Conservation (phyloP, 1,140 invertebrate genomes). For the Sitodiplosis mosellana region DNA sequence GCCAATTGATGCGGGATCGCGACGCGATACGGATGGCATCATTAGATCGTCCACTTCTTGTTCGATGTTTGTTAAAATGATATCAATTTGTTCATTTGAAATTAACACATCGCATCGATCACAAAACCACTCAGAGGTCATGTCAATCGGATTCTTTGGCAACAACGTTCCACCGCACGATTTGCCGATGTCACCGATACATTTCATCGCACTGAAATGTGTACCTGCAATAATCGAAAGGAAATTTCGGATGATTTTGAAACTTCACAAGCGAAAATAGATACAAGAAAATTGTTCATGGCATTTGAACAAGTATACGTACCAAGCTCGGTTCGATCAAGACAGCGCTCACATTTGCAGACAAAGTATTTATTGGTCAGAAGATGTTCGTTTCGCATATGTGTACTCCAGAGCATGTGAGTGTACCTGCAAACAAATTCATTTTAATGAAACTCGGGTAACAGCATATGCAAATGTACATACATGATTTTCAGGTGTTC, state of each 20-base stretch:
- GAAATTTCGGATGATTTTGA: too few relatives aligned
- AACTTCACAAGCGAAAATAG: too few relatives aligned
- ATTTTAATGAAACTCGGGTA: too few relatives aligned
- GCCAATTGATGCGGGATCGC: constrained; percentile 26
- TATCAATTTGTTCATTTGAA: constrained; percentile 29
- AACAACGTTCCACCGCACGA: constrained; percentile 44
- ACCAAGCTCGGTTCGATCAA: constrained; percentile 56
- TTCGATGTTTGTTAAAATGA: constrained; percentile 43
- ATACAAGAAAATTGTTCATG: too few relatives aligned
- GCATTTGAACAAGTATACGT: too few relatives aligned
- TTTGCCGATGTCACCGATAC: constrained; percentile 33
- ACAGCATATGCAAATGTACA: too few relatives aligned
- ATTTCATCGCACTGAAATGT: constrained; percentile 52
- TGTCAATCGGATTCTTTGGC: constrained; percentile 43
- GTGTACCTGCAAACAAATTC: too few relatives aligned
- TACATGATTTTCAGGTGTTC: constrained; percentile 63
- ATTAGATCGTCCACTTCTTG: constrained; percentile 51
- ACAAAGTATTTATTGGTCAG: constrained; percentile 62
- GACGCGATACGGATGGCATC: constrained; percentile 25
- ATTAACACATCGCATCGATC: constrained; percentile 41
- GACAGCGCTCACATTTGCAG: constrained; percentile 52
- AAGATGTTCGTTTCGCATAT: constrained; percentile 55
- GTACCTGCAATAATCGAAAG: too few relatives aligned
- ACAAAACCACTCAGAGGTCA: constrained; percentile 55
- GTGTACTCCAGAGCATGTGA: constrained; percentile 57